Base-by-base conservation (phyloP, 2,888 invertebrate species). In the Muscina levida region DNA sequence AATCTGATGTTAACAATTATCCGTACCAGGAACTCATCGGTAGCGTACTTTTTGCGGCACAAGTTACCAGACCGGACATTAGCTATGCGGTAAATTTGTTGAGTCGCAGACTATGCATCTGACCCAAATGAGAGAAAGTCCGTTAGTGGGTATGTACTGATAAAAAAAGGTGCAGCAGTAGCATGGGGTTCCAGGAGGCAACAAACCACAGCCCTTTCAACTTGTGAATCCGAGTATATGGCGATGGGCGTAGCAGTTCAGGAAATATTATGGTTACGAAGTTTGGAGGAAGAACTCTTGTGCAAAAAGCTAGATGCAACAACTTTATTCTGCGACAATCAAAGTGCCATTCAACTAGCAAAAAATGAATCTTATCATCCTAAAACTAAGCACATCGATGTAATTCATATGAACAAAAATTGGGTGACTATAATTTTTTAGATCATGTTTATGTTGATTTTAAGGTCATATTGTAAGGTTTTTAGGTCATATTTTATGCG, bases 41-140 rank as follows among this genome's bases (percentile, higher is more conserved):
- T 48, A 56, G 75, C 51, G 42, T 71, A 42, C 51, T 76, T 26
- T 71, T 31, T 66, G 46, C 65, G 1, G 62, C 71, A 1, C 76
- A 66, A n/a, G 66, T 71, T 2, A 66, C 56, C n/a, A 39, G 53
- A n/a, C 56, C 65, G 22, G 70, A 71, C 17, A 46, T 68, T 10
- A 26, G 39, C 48, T 75, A 46, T 37, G 59, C 48, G 46, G 57
- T 74, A 0, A 59, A 68, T 57, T 48, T 68, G 24, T 31, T 48
- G 2, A 68, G 51, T 13, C 26, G 74, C 74, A 3, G 48, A 71
- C 46, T 71, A 67, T 87, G 1, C 85, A 24, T 37, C 53, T 0
- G 75, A 75, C 26, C 62, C 51, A 11, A 6, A 70, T 11, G 17
- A 53, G 11, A 53, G 68, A 48, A 75, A 75, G 44, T 75, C 70